Conservation (phyloP, 2,797 vertebrate species). For the Rhodeus uyekii region DNA sequence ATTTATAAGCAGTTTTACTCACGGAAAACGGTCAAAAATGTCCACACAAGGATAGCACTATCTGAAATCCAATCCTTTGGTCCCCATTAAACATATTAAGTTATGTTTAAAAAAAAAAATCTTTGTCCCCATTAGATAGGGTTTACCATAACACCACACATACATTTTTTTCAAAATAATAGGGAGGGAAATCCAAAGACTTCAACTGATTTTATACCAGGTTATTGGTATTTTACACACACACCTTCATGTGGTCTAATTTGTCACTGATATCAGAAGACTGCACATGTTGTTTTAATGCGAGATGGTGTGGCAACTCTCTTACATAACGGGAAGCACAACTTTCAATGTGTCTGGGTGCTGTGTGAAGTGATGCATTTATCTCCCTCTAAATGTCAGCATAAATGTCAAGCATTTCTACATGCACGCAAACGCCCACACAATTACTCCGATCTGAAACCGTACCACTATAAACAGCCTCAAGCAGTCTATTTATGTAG, state of each 20-base stretch:
- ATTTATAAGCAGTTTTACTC: no score
- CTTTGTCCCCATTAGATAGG: no score
- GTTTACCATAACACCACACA: no score
- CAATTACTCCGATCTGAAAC: neutral
- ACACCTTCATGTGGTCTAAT: neutral
- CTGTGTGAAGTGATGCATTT: neutral
- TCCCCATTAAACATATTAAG: no score
- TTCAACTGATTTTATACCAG: neutral
- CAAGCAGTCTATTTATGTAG: neutral
- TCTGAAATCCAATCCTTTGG: no score
- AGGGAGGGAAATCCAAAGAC: no score
- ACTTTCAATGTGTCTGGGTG: neutral
- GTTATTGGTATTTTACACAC: neutral
- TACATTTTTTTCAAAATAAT: no score
- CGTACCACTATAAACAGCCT: neutral
- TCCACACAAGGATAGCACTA: no score
- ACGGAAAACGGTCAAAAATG: no score
- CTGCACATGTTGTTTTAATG: neutral
- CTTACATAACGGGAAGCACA: slow-evolving; percentile 32
- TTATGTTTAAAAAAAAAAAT: no score
- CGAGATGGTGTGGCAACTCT: neutral
- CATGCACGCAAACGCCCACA: neutral
- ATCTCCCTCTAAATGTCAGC: neutral
- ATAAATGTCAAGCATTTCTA: slow-evolving; percentile 12
- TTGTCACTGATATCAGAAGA: slow-evolving; percentile 10